Conservation (phyloP, 2,888 invertebrate genomes). For the Apomyelois bistriatella region DNA sequence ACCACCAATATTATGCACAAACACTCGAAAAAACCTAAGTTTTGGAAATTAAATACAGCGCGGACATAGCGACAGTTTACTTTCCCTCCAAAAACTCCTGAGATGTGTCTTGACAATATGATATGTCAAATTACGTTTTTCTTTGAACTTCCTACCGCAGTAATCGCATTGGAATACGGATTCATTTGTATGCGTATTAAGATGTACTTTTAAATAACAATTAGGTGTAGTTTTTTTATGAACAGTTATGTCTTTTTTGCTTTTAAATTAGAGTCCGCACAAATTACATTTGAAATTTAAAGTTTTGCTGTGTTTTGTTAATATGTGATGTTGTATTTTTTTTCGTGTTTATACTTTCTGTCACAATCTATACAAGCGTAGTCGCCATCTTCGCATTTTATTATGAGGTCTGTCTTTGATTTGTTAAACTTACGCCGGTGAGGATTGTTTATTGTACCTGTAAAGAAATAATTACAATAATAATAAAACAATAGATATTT, state of each 20-base stretch:
- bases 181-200: constrained; percentile 20
- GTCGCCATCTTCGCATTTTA: background rate
- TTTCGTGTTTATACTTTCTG: background rate
- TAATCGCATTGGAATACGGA: too few relatives aligned
- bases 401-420: background rate
- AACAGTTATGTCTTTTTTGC: background rate
- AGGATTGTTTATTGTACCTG: background rate
- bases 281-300: constrained; percentile 14
- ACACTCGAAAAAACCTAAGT: too few relatives aligned
- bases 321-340: constrained; percentile 19
- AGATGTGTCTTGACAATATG: too few relatives aligned
- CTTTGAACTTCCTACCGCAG: too few relatives aligned
- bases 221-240: too few relatives aligned
- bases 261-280: constrained; percentile 5
- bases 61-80: too few relatives aligned
- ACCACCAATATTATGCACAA: too few relatives aligned
- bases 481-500: too few relatives aligned
- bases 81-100: too few relatives aligned
- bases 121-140: too few relatives aligned
- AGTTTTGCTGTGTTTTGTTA: background rate
- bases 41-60: too few relatives aligned
- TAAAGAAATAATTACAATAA: too few relatives aligned
- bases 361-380: constrained; percentile 21
- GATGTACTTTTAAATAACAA: constrained; percentile 11
- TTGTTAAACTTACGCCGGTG: background rate